These are phyloP conservation scores for Antechinus flavipes DNA, from an alignment of 2,113 vertebrate species.

Conservation along the genomic window DNA sequence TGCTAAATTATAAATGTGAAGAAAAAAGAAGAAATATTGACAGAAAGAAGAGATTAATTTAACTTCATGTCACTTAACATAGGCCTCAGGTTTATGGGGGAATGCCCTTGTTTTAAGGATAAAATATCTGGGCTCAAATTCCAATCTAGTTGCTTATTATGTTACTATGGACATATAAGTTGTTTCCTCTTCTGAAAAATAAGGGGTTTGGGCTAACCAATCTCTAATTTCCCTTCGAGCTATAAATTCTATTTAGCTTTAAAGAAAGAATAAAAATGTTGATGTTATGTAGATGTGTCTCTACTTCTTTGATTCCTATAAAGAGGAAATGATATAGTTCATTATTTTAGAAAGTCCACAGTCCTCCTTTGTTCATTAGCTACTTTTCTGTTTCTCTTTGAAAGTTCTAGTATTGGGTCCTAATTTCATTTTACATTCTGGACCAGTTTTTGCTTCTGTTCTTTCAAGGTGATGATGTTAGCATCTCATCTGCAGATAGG, in stretches of 20 bases:
- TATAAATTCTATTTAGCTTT: not conserved
- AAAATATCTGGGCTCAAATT: not conserved
- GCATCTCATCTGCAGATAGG: not conserved
- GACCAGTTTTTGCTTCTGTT: not conserved
- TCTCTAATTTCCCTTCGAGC: not conserved
- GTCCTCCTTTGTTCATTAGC: not conserved
- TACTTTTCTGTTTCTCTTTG: not conserved
- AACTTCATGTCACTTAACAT: not conserved
- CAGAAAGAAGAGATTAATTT: not conserved
- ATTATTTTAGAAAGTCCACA: not conserved
- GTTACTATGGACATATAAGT: not conserved
- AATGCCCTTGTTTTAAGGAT: not conserved
- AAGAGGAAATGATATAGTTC: not conserved
- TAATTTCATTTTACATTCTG: not conserved
- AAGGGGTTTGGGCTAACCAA: not conserved
- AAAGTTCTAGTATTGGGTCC: not conserved
- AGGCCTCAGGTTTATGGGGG: not conserved
- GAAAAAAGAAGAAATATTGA: not conserved
- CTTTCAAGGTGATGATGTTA: not conserved
- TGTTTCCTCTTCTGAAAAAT: not conserved
- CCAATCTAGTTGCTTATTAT: not conserved
- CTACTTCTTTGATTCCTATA: not conserved
- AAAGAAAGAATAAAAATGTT: not conserved
- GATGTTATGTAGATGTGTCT: not conserved
- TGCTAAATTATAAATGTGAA: not conserved